Base-by-base conservation (phyloP, 2,888 invertebrate species). In the Sminthurinus aureus region DNA sequence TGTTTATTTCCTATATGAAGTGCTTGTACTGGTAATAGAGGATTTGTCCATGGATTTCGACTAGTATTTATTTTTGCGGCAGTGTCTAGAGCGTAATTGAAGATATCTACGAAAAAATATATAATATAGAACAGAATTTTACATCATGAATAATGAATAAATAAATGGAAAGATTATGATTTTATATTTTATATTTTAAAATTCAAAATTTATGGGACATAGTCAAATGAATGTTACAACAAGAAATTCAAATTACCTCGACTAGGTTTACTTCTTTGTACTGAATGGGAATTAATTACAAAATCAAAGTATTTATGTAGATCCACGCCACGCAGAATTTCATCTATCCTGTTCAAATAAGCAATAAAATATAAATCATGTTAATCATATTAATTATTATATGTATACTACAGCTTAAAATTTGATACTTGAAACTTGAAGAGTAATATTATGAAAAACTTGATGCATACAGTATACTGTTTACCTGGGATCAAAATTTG, bases 401-500 rank as follows among this genome's bases (percentile, higher is more conserved):
- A 38, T 38, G 6, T 38, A 1, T 38, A 38, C 38, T 38, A 38
- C 38, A 38, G 38, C 6, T 38, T 6, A 38, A 38, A 38, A 38
- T 38, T 38, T 38, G 1, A 6, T 38, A 38, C 38, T 38, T 38
- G 38, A n/a, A n/a, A n/a, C n/a, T n/a, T n/a, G n/a, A n/a, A n/a
- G 38, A 38, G 6, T 38, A 38, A 38, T 38, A 38, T 38, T 38
- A 38, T 38, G 38, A 6, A 38, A 38, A 38, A 13, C 13, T 52
- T 8, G 52, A 52, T 52, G 52, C 13, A n/a, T 52, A n/a, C 84
- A 93, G 92, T 1, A 98, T n/a, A n/a, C n/a, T 38, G 38, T 38
- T 4, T 38, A 91, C 52, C 97, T 92, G 52, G 96, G 94, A 91
- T 98, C 98, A 91, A 95, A 96, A 91, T 98, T 98, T 9, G 97